phyloP scores from a whole-genome alignment of 2,113 vertebrate species.

The Pseudonaja textilis region DNA sequence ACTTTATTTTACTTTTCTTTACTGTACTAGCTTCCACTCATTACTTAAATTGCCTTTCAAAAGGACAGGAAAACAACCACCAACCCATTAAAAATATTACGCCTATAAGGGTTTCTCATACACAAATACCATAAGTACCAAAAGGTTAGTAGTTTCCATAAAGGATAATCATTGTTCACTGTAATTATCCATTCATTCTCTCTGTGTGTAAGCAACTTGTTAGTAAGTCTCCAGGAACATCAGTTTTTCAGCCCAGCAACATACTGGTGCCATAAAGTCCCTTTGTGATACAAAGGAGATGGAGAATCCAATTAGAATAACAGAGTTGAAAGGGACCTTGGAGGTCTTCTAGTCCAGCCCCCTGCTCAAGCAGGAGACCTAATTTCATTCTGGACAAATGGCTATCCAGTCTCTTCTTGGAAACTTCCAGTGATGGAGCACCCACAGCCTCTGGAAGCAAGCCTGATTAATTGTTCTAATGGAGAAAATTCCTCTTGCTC shows the following conservation, averaged over 20 bases:
- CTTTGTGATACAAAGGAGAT: neutral
- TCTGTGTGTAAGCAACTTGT: neutral
- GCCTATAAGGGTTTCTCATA: neutral
- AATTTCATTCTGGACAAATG: too few relatives aligned
- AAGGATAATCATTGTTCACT: neutral
- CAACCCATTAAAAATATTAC: neutral
- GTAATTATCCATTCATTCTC: neutral
- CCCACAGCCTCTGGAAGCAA: too few relatives aligned
- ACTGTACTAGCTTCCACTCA: too few relatives aligned
- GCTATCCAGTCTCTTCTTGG: too few relatives aligned
- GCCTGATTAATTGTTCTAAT: too few relatives aligned
- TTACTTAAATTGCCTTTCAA: neutral
- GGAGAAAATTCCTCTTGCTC: too few relatives aligned
- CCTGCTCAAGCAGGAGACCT: too few relatives aligned
- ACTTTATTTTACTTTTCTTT: too few relatives aligned
- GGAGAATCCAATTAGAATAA: neutral
- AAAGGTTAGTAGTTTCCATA: neutral
- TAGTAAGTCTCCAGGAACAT: neutral
- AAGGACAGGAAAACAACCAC: neutral
- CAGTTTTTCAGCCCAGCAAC: neutral
- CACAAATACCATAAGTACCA: neutral
- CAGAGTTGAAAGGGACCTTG: neutral
- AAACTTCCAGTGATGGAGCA: too few relatives aligned
- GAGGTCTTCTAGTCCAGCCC: neutral
- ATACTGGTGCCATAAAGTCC: neutral